A percentile compares a stretch with the other conserved stretches of the same genome.
Evolutionary conservation across 2,797 vertebrate genomes (phyloP).

Genomic region (Vultur gryphus): DNA sequence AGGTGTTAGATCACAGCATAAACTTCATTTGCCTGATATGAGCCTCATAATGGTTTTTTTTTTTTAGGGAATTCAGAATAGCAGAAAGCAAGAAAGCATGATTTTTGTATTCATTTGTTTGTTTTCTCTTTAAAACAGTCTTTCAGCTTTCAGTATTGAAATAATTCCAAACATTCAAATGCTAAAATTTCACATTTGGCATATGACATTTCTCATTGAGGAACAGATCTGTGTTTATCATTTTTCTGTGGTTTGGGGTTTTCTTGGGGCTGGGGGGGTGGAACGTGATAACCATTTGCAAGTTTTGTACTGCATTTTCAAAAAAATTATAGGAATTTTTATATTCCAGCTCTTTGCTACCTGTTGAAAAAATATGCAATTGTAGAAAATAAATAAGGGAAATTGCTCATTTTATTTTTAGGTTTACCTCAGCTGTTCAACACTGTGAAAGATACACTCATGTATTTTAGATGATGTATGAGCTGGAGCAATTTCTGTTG

Average conservation of each 20-base stretch:
- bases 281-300: not conserved
- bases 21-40: not conserved
- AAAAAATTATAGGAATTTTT: not conserved
- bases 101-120: constrained; percentile 6
- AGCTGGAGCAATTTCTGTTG: not conserved
- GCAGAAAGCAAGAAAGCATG: not conserved
- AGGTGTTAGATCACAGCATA: not conserved
- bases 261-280: not conserved
- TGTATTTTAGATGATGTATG: not conserved
- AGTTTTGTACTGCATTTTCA: not conserved
- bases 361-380: not conserved
- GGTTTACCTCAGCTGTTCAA: not conserved
- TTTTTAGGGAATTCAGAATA: not conserved
- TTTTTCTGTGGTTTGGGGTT: not conserved
- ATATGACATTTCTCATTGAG: not conserved
- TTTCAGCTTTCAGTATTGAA: constrained; percentile 20
- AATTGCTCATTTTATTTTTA: not conserved
- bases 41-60: not conserved
- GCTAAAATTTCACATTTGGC: not conserved
- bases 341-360: not conserved
- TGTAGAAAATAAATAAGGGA: not conserved
- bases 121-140: not conserved
- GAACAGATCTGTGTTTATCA: not conserved
- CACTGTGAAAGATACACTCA: not conserved
- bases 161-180: constrained; percentile 18